phyloP scores from a whole-genome alignment of 2,888 invertebrate species.

The Linnaemya vulpina region DNA sequence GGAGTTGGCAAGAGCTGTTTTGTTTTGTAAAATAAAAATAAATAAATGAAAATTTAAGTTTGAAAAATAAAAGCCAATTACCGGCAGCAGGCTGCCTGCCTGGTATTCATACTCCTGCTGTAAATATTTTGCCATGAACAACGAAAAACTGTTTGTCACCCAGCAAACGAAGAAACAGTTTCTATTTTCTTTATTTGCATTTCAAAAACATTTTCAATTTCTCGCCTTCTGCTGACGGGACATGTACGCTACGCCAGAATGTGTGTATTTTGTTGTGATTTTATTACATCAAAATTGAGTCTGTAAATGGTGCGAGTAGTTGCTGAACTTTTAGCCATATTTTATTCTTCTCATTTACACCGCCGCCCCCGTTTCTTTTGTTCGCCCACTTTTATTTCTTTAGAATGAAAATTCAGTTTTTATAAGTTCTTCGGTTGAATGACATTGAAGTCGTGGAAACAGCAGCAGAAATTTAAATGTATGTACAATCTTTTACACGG shows the following conservation, averaged over 20 bases:
- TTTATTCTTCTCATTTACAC: constrained; percentile 4
- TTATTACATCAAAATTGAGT: constrained; percentile 15
- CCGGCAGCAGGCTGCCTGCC: background rate
- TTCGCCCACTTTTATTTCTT: background rate
- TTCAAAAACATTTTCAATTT: background rate
- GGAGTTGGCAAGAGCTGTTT: background rate
- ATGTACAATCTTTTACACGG: constrained; percentile 44
- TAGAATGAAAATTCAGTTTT: background rate
- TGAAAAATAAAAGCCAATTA: constrained; percentile 8
- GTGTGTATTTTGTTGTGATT: background rate
- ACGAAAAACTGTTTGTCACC: constrained; percentile 21
- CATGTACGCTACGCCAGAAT: too few relatives aligned
- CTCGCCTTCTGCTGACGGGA: background rate
- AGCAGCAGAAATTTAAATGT: background rate
- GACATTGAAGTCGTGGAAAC: constrained; percentile 29
- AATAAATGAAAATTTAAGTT: background rate
- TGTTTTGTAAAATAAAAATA: background rate
- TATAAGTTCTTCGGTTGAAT: constrained; percentile 42
- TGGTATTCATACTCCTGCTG: background rate
- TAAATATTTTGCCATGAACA: background rate
- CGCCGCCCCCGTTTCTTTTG: background rate
- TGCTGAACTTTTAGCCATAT: constrained; percentile 18
- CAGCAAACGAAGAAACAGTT: constrained; percentile 3
- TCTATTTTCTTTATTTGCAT: background rate
- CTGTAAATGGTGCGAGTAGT: background rate